Evolutionary conservation across 2,113 vertebrate species (phyloP).

Genomic region (Corythornis madagascariensis): DNA sequence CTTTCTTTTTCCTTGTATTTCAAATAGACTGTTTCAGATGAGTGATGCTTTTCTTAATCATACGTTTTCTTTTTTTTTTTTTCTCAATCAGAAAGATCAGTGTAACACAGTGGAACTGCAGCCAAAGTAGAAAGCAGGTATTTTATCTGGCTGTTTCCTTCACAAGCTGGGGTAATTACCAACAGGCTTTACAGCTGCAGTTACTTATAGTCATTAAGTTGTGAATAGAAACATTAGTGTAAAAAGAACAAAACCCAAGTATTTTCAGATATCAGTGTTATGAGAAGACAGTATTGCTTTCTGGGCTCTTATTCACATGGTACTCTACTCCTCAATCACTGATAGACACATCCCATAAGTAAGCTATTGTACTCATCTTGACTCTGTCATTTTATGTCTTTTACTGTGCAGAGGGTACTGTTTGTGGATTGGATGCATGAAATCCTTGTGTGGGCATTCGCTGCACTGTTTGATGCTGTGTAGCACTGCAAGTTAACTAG

Average conservation of each 20-base stretch:
- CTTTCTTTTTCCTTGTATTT: slow-evolving; percentile 7
- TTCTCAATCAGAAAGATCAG: slow-evolving; percentile 6
- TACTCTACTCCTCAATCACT: neutral
- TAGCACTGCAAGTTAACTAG: neutral
- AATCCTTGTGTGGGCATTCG: neutral
- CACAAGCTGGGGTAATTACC: neutral
- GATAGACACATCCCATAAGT: neutral
- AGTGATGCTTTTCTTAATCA: neutral
- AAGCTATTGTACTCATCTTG: neutral
- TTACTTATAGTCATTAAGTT: neutral
- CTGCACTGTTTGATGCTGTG: neutral
- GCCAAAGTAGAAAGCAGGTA: neutral
- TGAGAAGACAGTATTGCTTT: neutral
- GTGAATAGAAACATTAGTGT: neutral
- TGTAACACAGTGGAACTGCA: neutral
- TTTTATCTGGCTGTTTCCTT: neutral
- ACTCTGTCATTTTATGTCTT: neutral
- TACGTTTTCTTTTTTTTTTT: neutral
- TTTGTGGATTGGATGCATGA: neutral
- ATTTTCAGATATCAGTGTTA: neutral
- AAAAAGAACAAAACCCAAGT: neutral
- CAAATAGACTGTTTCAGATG: neutral
- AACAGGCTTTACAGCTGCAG: neutral
- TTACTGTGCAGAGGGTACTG: neutral
- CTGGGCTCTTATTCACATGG: neutral